Evolutionary conservation across 2,113 vertebrate species (phyloP), one percentile per base, ranked within the genome.

Genomic region (Erpornis zantholeuca): DNA sequence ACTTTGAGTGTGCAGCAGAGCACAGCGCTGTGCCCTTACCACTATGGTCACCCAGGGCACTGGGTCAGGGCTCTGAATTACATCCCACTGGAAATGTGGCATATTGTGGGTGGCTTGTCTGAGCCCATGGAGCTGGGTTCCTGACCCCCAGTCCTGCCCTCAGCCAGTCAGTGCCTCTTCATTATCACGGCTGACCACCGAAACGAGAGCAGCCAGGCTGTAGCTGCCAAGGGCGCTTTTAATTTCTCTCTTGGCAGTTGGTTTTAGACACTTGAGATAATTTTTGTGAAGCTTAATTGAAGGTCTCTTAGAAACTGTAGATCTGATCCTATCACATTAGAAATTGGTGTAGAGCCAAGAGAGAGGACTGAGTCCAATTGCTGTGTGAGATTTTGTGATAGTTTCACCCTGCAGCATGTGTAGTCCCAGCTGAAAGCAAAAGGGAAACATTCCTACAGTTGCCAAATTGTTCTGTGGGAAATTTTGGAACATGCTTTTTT

Each of bases 241-340:
- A 83, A 96, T 96, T 96, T 86, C 92, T 88, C 92, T 92, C 88
- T 96, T 93, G 94, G 92, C 90, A 86, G 68, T 90, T 77, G 47
- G n/a, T 24, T 97, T 92, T 72, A 95, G 86, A 90, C 90, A 94
- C 86, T 96, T 96, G 88, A 95, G 94, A 95, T 95, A n/a, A 92
- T 93, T 93, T 92, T 90, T 73, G 52, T 88, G 92, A 64, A 68
- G 93, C 93, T 93, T 96, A 97, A 96, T 95, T 96, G 96, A 97
- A 96, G 57, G 90, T 92, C 96, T 96, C 86, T 65, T 82, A 82
- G 95, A 96, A 94, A 86, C 77, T 84, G 90, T 68, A 92, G 86
- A 73, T 96, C 80, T 76, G 88, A 96, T 93, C 77, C 86, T 90
- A 71, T 96, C 94, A 35, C 63, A 53, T 90, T 83, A 92, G 92